Conservation (phyloP, 37 sponge, comb jelly and placozoan species). For the Aplysina aerophoba region DNA sequence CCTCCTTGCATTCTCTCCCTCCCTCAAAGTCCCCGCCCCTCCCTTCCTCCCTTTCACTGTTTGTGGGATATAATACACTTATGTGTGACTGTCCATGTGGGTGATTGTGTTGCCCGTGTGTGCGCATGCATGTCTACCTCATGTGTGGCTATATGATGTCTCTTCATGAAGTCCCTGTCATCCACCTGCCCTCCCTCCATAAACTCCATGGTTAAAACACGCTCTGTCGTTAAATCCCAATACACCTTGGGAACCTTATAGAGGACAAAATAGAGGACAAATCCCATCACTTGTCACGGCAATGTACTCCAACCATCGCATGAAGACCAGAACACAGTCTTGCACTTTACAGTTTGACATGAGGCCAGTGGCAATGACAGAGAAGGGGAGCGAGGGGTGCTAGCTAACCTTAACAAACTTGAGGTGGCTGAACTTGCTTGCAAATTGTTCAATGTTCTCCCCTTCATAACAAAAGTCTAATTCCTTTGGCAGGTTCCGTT, state of each 20-base stretch:
- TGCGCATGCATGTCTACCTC: conserved; percentile 45
- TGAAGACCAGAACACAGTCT: too few species aligned
- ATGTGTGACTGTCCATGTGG: too few species aligned
- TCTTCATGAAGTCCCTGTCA: conserved; percentile 68
- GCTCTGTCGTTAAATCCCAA: conserved; percentile 79
- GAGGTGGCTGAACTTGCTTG: conserved; percentile 72
- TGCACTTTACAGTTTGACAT: too few species aligned
- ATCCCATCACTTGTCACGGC: too few species aligned
- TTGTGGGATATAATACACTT: too few species aligned
- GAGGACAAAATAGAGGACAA: neutral
- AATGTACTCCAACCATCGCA: too few species aligned
- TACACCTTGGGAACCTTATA: conserved; percentile 74
- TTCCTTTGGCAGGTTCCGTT: conserved; percentile 87
- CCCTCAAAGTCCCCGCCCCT: too few species aligned
- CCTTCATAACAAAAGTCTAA: conserved; percentile 86
- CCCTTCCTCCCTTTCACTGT: too few species aligned
- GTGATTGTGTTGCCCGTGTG: too few species aligned
- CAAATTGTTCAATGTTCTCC: conserved; percentile 80
- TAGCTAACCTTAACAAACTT: conserved; percentile 65
- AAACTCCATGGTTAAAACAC: conserved; percentile 95
- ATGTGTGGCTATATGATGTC: conserved; percentile 48
- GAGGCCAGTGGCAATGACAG: too few species aligned
- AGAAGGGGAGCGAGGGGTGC: too few species aligned
- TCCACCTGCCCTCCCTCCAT: conserved; percentile 82
- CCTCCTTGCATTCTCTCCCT: too few species aligned